These are phyloP conservation scores for Betta splendens DNA, from an alignment of 2,797 vertebrate genomes.

Conservation along the genomic window DNA sequence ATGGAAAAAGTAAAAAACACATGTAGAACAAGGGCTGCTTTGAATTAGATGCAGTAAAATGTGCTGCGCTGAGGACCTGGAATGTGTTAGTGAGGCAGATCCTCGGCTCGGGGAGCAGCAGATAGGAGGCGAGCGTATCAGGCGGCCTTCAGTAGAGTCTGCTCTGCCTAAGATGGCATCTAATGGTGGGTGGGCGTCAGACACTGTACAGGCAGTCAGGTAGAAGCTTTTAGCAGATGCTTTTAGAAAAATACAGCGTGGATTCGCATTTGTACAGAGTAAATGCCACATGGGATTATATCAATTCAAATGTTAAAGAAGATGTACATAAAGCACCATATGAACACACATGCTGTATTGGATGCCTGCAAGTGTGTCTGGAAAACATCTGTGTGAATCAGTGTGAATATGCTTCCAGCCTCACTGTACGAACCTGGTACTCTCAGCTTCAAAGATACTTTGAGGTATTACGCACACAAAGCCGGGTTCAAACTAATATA, in stretches of 20 bases:
- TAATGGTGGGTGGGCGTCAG: slow-evolving; percentile 66
- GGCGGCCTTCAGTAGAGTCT: slow-evolving; percentile 15
- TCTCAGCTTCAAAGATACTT: slow-evolving; percentile 72
- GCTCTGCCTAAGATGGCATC: slow-evolving; percentile 13
- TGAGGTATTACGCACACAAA: slow-evolving; percentile 73
- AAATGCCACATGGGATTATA: slow-evolving; percentile 10
- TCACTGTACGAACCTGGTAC: slow-evolving; percentile 71
- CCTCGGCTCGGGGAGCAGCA: slow-evolving; percentile 29
- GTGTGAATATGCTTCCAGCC: slow-evolving; percentile 66
- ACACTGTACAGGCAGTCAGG: too few relatives aligned
- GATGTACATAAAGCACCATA: neutral
- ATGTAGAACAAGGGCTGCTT: slow-evolving; percentile 38
- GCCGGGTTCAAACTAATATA: slow-evolving; percentile 74
- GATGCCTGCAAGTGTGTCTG: slow-evolving; percentile 51
- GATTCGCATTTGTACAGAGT: neutral
- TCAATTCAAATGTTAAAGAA: slow-evolving; percentile 4
- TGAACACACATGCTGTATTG: too few relatives aligned
- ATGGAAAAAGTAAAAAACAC: slow-evolving; percentile 13
- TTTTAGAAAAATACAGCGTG: slow-evolving; percentile 7
- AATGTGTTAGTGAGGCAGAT: slow-evolving; percentile 40
- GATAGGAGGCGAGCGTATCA: slow-evolving; percentile 36
- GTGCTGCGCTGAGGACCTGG: slow-evolving; percentile 43
- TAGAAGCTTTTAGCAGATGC: slow-evolving; percentile 21
- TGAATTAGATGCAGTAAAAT: slow-evolving; percentile 35
- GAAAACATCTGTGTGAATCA: slow-evolving; percentile 65